Conservation (phyloP, 2,888 invertebrate genomes). For the Brenthis hecate region DNA sequence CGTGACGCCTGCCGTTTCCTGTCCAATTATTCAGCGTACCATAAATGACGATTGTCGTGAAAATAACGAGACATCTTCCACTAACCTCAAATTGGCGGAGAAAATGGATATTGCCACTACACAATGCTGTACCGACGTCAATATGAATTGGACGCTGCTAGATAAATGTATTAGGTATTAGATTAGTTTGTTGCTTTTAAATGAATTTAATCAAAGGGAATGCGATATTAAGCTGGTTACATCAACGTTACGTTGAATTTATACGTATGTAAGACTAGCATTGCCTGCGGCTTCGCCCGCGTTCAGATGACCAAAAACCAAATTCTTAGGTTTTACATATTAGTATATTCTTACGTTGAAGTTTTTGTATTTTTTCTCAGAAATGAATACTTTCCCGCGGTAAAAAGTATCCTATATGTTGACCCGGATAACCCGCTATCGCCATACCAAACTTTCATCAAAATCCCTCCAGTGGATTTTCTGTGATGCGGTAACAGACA, state of each 20-base stretch:
- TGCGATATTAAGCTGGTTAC: neutral
- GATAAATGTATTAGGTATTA: constrained; percentile 16
- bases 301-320: too few relatives aligned
- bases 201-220: constrained; percentile 11
- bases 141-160: constrained; percentile 22
- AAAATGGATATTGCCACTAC: constrained; percentile 25
- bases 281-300: too few relatives aligned
- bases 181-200: constrained; percentile 20
- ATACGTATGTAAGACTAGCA: neutral
- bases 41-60: constrained; percentile 33
- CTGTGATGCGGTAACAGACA: too few relatives aligned
- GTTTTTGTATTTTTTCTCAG: too few relatives aligned
- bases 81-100: constrained; percentile 28
- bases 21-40: constrained; percentile 30
- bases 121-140: constrained; percentile 16
- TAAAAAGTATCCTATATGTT: too few relatives aligned
- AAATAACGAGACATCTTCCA: constrained; percentile 32
- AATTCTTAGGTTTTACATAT: too few relatives aligned
- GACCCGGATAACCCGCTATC: too few relatives aligned
- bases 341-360: too few relatives aligned
- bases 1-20: constrained; percentile 25
- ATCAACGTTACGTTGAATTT: neutral
- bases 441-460: too few relatives aligned
- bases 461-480: too few relatives aligned
- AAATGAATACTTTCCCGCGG: too few relatives aligned